Conservation (phyloP, 2,113 vertebrate species). For the Typhlomys cinereus region DNA sequence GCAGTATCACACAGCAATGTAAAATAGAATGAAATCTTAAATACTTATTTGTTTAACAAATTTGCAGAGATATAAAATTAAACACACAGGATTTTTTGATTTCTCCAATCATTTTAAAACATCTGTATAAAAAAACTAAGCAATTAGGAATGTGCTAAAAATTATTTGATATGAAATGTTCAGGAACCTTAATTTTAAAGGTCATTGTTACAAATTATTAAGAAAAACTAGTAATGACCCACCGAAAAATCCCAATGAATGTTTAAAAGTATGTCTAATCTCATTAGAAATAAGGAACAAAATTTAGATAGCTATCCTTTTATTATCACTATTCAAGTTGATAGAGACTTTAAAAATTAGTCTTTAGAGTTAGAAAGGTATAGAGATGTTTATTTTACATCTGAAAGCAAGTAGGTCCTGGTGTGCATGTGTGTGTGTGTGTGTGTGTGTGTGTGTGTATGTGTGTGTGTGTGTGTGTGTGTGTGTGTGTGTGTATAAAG, state of each 20-base stretch:
- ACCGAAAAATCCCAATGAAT: conserved; percentile 13
- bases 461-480: too few species aligned
- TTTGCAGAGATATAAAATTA: background rate
- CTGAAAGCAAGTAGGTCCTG: background rate
- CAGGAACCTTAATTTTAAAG: conserved; percentile 25
- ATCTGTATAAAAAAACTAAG: background rate
- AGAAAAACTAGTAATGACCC: background rate
- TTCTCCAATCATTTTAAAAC: background rate
- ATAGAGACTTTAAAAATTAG: background rate
- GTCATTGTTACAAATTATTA: background rate
- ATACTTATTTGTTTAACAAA: background rate
- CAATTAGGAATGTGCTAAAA: background rate
- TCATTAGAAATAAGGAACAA: background rate
- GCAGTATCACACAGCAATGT: background rate
- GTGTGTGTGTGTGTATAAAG: too few species aligned
- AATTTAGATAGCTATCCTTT: too few species aligned
- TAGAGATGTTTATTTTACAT: background rate
- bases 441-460: too few species aligned
- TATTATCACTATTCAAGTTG: background rate
- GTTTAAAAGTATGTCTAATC: background rate
- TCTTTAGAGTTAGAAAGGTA: background rate
- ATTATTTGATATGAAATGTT: conserved; percentile 3
- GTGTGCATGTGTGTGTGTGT: too few species aligned
- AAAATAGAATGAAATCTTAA: background rate
- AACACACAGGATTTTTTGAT: background rate